phyloP scores from a whole-genome alignment of 2,888 invertebrate species.

The Monoplex corrugatus region DNA sequence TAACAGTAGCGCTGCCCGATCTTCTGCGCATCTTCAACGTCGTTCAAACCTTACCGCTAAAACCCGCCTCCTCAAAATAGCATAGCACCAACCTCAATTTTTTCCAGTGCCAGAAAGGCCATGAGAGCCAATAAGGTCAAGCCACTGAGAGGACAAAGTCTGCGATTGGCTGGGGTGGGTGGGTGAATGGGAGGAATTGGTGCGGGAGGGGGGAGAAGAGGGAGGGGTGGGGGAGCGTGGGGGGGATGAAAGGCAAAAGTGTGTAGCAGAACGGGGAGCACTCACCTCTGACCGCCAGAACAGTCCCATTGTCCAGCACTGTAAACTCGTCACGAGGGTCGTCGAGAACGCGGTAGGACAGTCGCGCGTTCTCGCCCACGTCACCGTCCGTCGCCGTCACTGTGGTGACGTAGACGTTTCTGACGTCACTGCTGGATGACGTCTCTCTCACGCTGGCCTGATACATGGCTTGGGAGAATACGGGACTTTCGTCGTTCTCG shows the following conservation, averaged over 20 bases:
- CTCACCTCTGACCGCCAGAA: constrained; percentile 36
- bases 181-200: neutral
- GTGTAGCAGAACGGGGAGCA: neutral
- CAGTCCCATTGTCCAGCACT: constrained; percentile 38
- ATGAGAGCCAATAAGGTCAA: too few species aligned
- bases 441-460: constrained; percentile 49
- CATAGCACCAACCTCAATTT: too few species aligned
- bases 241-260: neutral
- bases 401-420: constrained; percentile 85
- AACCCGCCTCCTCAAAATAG: too few species aligned
- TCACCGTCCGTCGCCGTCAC: constrained; percentile 93
- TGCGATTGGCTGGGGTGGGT: too few species aligned
- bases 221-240: too few species aligned
- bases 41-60: too few species aligned
- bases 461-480: constrained; percentile 61
- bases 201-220: neutral
- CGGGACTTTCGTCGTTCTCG: constrained; percentile 77
- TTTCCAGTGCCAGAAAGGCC: too few species aligned
- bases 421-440: neutral
- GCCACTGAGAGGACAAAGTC: too few species aligned
- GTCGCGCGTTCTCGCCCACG: constrained; percentile 91
- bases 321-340: constrained; percentile 27
- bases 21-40: too few species aligned
- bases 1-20: too few species aligned
- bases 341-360: constrained; percentile 34